Evolutionary conservation across 2,113 vertebrate species (phyloP), one percentile per base, ranked within the genome.

Genomic region (Onychostruthus taczanowskii): DNA sequence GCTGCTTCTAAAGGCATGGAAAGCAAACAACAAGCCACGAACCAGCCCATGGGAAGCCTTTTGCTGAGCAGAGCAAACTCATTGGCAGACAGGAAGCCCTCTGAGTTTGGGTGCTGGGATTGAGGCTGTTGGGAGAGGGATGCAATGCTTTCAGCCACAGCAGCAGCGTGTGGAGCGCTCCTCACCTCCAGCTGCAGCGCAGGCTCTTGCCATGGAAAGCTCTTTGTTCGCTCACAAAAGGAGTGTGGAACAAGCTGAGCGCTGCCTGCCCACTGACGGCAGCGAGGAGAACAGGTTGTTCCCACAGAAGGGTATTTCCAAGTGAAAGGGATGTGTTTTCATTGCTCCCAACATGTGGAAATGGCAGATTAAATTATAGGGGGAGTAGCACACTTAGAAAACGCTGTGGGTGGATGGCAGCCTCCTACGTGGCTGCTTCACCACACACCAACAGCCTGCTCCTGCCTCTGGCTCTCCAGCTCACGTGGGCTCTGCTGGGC

Each of bases 351-450:
- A 95, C 52, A 20, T 66, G 72, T 91, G 92, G 91, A 76, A 95
- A 86, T 88, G 92, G 94, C 90, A 96, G 92, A 82, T 67, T 88
- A 97, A 96, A 95, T 95, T 96, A 89, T 86, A 95, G 95, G 77
- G 91, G 92, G 89, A 85, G 86, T 94, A 73, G 87, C 72, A 85
- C 72, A 6, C 92, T 93, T 56, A 73, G 89, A 84, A 84, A 94
- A 91, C 3, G 55, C 80, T 23, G 91, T 93, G 87, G 89, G 89
- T 93, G 91, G 78, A 87, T 73, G 7, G 16, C 83, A 89, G 84
- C 76, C 88, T 96, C 89, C 87, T 82, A 64, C 12, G 17, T 50
- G 69, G 91, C 69, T 92, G 86, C 91, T 87, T 76, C 24, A 7
- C 79, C 79, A 84, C 89, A 93, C 93, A 87, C 75, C 87, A 94